These are phyloP conservation scores for Cephalopachus bancanus DNA, from an alignment of 2,797 vertebrate species.

Conservation along the genomic window DNA sequence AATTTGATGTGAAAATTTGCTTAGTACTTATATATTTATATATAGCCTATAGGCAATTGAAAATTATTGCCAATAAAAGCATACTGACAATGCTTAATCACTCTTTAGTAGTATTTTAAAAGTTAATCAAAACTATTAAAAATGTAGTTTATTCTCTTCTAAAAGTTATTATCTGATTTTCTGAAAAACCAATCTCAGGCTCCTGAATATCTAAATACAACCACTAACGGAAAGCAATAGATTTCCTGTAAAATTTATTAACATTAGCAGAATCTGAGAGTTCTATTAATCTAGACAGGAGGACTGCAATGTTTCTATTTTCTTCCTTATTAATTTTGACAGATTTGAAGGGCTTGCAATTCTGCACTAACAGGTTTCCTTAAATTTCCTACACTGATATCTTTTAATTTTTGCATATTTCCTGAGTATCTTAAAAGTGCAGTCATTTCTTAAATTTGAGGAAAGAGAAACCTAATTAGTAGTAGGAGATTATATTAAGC, in stretches of 20 bases:
- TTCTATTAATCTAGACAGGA: slow-evolving; percentile 66
- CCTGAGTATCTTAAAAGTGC: slow-evolving; percentile 20
- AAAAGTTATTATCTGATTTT: slow-evolving; percentile 43
- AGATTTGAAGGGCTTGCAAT: slow-evolving; percentile 84
- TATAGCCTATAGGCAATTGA: neutral
- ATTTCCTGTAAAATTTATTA: slow-evolving; percentile 74
- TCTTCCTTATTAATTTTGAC: slow-evolving; percentile 86
- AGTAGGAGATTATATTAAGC: neutral
- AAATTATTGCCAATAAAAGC: neutral
- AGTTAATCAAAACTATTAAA: neutral
- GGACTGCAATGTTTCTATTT: slow-evolving; percentile 79
- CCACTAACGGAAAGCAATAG: slow-evolving; percentile 57
- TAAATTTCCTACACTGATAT: slow-evolving; percentile 15
- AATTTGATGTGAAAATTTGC: neutral
- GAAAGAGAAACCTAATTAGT: neutral
- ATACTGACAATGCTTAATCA: neutral
- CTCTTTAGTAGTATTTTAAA: slow-evolving; percentile 5
- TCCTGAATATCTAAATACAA: slow-evolving; percentile 50
- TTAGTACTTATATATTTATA: neutral
- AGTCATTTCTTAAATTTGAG: slow-evolving; percentile 3
- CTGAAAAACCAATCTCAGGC: neutral
- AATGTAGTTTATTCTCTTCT: neutral
- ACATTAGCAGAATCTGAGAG: neutral
- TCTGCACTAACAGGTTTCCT: slow-evolving; percentile 76
- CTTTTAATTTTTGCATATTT: slow-evolving; percentile 66